Percentiles rank a stretch among this genome's conserved stretches.
Evolutionary conservation across 2,113 vertebrate species (phyloP).

Genomic region (Rhinichthys klamathensis): DNA sequence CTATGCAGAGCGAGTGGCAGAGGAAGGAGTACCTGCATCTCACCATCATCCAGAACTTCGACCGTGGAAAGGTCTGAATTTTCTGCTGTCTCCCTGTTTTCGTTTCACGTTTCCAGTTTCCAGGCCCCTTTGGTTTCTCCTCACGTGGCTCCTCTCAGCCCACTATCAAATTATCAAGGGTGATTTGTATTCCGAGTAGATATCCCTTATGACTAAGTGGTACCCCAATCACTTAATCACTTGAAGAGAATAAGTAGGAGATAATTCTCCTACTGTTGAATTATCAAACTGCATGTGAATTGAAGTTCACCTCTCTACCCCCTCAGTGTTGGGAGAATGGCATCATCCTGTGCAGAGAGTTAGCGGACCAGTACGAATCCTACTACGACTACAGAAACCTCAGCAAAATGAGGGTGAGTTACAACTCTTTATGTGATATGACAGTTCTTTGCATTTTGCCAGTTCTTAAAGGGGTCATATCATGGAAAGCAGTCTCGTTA

Average conservation of each 20-base stretch:
- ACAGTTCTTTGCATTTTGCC: not conserved
- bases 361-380: conserved; percentile 95
- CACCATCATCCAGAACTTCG: conserved; percentile 96
- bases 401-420: conserved; percentile 97
- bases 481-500: not conserved
- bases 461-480: not conserved
- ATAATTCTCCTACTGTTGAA: conserved; percentile 59
- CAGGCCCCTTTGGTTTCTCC: not conserved
- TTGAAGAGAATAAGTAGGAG: too few relatives aligned
- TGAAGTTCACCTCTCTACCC: not conserved
- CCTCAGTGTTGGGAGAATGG: conserved; percentile 97
- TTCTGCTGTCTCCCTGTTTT: not conserved
- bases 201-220: conserved; percentile 38
- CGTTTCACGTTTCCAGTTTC: not conserved
- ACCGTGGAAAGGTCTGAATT: conserved; percentile 78
- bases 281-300: conserved; percentile 32
- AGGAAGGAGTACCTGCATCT: conserved; percentile 94
- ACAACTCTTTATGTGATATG: too few relatives aligned
- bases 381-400: conserved; percentile 98
- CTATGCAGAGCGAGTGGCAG: conserved; percentile 98
- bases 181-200: conserved; percentile 41
- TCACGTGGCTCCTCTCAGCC: not conserved
- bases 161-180: conserved; percentile 34
- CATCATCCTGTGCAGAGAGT: conserved; percentile 95
- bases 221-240: conserved; percentile 20